Evolutionary conservation across 2,113 vertebrate genomes (phyloP), one percentile per base, ranked within the genome.

Genomic region (Caretta caretta): DNA sequence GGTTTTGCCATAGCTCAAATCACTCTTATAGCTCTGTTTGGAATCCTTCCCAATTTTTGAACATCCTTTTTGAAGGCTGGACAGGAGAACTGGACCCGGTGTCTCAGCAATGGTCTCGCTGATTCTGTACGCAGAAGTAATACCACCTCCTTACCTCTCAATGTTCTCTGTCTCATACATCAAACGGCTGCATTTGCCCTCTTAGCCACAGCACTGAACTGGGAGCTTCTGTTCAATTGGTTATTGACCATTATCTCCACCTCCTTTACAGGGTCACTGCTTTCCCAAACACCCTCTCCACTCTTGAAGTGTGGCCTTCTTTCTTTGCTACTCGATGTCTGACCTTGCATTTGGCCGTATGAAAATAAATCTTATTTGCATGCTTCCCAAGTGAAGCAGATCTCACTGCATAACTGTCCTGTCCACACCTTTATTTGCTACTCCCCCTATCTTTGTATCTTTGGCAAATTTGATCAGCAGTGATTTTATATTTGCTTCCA

Each of bases 331-430:
- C 84, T 25, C 20, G 57, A 87, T 75, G 50, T 90, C 90, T 97
- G 56, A 50, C 92, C 62, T 56, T n/a, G 12, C 22, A 24, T 31
- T 22, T 79, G 56, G 3, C 86, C 95, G 13, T 7, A 8, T 86
- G 94, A 92, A 88, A 93, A 90, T 57, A 48, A 96, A 91, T 87
- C 89, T 85, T 93, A 20, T 86, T 95, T 94, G 89, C 93, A 4
- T 83, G n/a, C 88, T 97, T 91, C 87, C 2, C 0, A 0, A 10
- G 92, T 90, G 91, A 38, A 91, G 91, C 75, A 57, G 89, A 91
- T 85, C 94, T 87, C 53, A 81, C 76, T 90, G 76, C 93, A 93
- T 79, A 35, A 79, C 53, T 85, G 90, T 72, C 80, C 79, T 80
- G 24, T 80, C 65, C 48, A 0, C 1, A 92, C 96, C 87, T 65